These are phyloP conservation scores for Campylomormyrus tamandua DNA, from an alignment of 2,113 vertebrate genomes.

Conservation along the genomic window DNA sequence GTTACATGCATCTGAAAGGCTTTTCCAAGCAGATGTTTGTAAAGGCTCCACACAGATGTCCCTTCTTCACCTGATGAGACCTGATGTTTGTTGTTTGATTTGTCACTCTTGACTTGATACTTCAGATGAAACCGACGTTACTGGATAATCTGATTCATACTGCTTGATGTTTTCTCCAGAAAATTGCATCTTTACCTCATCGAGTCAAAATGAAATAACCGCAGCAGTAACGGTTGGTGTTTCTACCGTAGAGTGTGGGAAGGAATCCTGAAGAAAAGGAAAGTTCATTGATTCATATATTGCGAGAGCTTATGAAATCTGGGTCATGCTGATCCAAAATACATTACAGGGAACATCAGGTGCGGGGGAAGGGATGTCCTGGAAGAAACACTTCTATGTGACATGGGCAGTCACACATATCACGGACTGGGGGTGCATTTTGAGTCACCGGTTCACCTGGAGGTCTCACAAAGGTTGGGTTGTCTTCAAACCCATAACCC, in stretches of 20 bases:
- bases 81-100: not conserved
- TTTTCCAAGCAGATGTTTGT: not conserved
- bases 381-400: not conserved
- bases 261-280: not conserved
- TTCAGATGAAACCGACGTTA: not conserved
- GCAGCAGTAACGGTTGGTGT: not conserved
- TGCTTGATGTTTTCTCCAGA: not conserved
- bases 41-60: not conserved
- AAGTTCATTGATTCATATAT: not conserved
- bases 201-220: not conserved
- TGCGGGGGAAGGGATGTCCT: not conserved
- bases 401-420: not conserved
- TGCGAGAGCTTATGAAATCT: not conserved
- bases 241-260: not conserved
- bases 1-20: not conserved
- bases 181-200: not conserved
- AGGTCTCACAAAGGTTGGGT: not conserved
- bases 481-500: not conserved
- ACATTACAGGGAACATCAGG: not conserved
- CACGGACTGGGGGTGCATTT: not conserved
- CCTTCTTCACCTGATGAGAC: not conserved
- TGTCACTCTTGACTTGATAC: not conserved
- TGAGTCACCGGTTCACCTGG: not conserved
- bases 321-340: not conserved
- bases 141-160: not conserved